phyloP scores from a whole-genome alignment of 1,140 invertebrate genomes.

The Andrena cerasifolii region DNA sequence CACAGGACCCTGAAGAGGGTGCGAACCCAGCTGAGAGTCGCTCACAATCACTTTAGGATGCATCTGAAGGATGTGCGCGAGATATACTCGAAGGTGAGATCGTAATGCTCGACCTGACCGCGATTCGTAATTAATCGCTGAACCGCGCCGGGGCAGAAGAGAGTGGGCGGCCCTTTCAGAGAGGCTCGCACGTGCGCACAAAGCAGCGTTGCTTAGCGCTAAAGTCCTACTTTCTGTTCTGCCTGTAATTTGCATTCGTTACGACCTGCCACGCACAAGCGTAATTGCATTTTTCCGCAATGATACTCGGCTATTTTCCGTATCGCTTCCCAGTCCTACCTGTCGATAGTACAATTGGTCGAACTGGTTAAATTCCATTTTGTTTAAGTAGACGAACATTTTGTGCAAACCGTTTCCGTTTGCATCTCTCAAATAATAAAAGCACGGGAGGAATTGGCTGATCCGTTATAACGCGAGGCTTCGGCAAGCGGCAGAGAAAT shows the following conservation, averaged over 20 bases:
- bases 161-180: conserved; percentile 56
- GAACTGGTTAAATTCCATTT: too few species aligned
- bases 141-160: conserved; percentile 38
- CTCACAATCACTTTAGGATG: conserved; percentile 75
- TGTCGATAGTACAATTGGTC: not conserved
- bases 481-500: not conserved
- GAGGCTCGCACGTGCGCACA: conserved; percentile 60
- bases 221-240: conserved; percentile 64
- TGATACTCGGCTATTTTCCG: not conserved
- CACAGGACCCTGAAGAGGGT: conserved; percentile 77
- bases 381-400: too few species aligned
- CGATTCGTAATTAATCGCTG: conserved; percentile 63
- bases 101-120: conserved; percentile 48
- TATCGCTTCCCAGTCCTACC: not conserved
- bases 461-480: not conserved
- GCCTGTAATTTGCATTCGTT: conserved; percentile 61
- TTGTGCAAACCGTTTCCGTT: too few species aligned
- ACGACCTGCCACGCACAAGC: conserved; percentile 52
- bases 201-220: conserved; percentile 34
- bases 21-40: conserved; percentile 76
- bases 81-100: conserved; percentile 76
- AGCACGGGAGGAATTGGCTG: too few species aligned
- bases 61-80: conserved; percentile 73
- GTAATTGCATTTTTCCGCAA: conserved; percentile 44
- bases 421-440: too few species aligned